Base-by-base conservation (phyloP, 2,113 vertebrate genomes). In the Clarias batrachus region DNA sequence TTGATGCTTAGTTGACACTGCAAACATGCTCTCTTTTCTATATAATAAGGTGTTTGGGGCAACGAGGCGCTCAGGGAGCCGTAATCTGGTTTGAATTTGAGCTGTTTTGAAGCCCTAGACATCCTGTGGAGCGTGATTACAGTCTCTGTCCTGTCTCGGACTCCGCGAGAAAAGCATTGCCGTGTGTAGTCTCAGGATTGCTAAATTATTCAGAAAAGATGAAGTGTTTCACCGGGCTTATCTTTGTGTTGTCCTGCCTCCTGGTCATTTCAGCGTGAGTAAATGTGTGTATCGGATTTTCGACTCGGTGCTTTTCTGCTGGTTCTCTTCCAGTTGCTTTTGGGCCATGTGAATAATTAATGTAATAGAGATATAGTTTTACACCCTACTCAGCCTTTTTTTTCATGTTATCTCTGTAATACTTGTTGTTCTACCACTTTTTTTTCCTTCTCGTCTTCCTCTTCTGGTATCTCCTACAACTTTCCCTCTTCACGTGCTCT, bases 401-500 rank as follows among this genome's bases (percentile, higher is more conserved):
- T 94, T 94, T 54, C 92, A 56, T 27, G 27, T 7, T 78, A n/a
- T 57, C 81, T 66, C 21, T 74, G 59, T 54, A 25, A 54, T 9
- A 56, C 79, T 62, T 37, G 3, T 56, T 66, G 33, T 14, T 70
- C 77, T 30, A 33, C 27, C 12, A 52, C 19, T 68, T 57, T 5
- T 33, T 70, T 62, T 37, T 17, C 14, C 37, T 19, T 25, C 37
- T n/a, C 7, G 3, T 63, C 27, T 87, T 60, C 92, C 30, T 89
- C 92, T 74, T 92, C 93, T 94, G 93, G 60, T 91, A 94, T 86
- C 63, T 25, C 19, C 65, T 57, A 90, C 90, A 93, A 82, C 52
- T 94, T 95, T 0, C 93, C 93, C 0, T 92, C 94, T 65, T 93
- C 94, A 57, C 91, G 60, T 37, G 19, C 23, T 60, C 48, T 60